Percentiles rank a stretch among this genome's conserved stretches.
Conservation (phyloP, 2,113 vertebrate species). For the Pagrus major region DNA sequence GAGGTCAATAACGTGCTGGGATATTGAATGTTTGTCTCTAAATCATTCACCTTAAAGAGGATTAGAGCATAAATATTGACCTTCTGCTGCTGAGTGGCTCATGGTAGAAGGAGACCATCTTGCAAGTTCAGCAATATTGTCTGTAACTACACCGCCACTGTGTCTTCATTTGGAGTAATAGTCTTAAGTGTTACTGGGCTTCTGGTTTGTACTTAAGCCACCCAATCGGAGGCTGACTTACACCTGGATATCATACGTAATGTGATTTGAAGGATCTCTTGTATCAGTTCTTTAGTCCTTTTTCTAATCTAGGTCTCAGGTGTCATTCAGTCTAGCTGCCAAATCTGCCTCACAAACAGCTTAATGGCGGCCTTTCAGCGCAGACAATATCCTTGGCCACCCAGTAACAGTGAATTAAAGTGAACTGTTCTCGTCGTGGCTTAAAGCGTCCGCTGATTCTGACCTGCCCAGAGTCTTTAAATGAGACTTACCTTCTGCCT, state of each 20-base stretch:
- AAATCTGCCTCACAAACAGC: slow-evolving; percentile 67
- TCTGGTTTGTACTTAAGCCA: slow-evolving; percentile 3
- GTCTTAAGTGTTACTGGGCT: background rate
- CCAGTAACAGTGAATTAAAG: slow-evolving; percentile 79
- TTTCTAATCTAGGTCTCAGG: slow-evolving; percentile 28
- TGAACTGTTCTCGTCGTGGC: slow-evolving; percentile 65
- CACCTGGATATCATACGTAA: background rate
- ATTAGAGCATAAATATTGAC: slow-evolving; percentile 49
- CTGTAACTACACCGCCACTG: background rate
- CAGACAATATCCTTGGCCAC: slow-evolving; percentile 46
- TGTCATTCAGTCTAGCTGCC: slow-evolving; percentile 30
- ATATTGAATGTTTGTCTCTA: slow-evolving; percentile 22
- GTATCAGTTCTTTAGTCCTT: slow-evolving; percentile 6
- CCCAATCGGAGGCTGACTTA: background rate
- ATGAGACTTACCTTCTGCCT: slow-evolving; percentile 55
- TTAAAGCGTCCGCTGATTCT: slow-evolving; percentile 59
- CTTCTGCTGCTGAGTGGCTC: slow-evolving; percentile 27
- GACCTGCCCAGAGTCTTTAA: slow-evolving; percentile 58
- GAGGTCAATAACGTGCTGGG: slow-evolving; percentile 5
- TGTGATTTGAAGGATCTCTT: background rate
- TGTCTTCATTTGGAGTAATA: slow-evolving; percentile 1
- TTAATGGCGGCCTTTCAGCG: slow-evolving; percentile 59
- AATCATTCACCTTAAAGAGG: slow-evolving; percentile 33
- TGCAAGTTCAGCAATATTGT: slow-evolving; percentile 40
- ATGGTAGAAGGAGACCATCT: slow-evolving; percentile 12